Conservation (phyloP, 2,113 vertebrate species). For the Etia nguti region DNA sequence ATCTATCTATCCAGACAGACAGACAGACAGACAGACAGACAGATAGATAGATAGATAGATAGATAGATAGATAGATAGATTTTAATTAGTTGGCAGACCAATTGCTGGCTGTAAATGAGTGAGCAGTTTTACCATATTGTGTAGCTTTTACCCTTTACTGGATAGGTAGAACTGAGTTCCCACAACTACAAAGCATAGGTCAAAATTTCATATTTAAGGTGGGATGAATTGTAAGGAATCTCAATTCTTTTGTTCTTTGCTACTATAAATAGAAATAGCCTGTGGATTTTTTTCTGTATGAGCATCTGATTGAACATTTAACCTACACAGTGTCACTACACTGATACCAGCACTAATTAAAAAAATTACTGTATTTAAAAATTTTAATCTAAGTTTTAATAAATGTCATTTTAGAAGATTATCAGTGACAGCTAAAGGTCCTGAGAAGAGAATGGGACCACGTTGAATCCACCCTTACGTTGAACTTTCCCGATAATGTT, state of each 20-base stretch:
- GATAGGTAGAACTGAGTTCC: background rate
- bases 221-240: background rate
- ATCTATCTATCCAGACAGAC: background rate
- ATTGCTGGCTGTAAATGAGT: background rate
- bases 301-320: background rate
- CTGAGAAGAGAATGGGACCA: background rate
- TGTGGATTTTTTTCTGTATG: background rate
- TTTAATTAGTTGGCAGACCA: background rate
- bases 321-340: background rate
- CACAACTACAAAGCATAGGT: background rate
- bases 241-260: background rate
- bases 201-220: background rate
- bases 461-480: no score
- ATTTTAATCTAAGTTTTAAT: background rate
- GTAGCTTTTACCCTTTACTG: background rate
- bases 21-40: no score
- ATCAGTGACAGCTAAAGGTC: background rate
- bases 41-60: no score
- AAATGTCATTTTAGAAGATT: background rate
- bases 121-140: background rate
- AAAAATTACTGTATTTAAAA: background rate
- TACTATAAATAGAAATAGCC: background rate
- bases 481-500: background rate
- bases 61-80: background rate
- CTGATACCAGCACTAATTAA: background rate